Evolutionary conservation across 2,797 vertebrate species (phyloP).

Genomic region (Halcyon leucocephala): DNA sequence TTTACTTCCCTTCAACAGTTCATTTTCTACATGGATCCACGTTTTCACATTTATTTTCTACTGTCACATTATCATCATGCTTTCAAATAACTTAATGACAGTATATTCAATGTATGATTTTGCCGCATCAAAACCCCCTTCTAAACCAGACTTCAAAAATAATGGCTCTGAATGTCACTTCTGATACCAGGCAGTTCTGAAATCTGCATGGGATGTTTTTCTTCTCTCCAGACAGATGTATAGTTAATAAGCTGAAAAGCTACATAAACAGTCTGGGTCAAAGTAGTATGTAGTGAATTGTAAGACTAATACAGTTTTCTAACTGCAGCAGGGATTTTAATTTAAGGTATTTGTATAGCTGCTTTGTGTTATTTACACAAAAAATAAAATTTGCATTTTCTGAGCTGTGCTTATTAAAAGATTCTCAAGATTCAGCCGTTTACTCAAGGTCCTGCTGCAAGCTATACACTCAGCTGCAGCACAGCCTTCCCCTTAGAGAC

Average conservation of each 20-base stretch:
- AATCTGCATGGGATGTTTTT: not conserved
- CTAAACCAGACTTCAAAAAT: not conserved
- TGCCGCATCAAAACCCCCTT: not conserved
- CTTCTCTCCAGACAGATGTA: not conserved
- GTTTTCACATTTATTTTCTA: not conserved
- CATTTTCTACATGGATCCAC: not conserved
- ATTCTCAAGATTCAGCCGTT: not conserved
- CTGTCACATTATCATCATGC: slow-evolving; percentile 19
- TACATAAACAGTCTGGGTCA: slow-evolving; percentile 1
- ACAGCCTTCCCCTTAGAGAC: not conserved
- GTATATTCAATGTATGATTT: not conserved
- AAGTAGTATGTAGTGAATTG: slow-evolving; percentile 4
- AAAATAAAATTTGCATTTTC: slow-evolving; percentile 1
- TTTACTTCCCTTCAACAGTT: not conserved
- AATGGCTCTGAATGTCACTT: slow-evolving; percentile 20
- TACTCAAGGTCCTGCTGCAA: not conserved
- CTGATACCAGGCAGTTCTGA: not conserved
- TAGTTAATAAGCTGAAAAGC: not conserved
- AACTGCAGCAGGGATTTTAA: slow-evolving; percentile 12
- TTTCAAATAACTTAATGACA: slow-evolving; percentile 39
- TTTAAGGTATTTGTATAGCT: not conserved
- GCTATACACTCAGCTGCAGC: not conserved
- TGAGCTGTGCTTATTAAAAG: not conserved
- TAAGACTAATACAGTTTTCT: slow-evolving; percentile 17
- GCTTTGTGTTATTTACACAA: not conserved